Conservation (phyloP, 2,797 vertebrate genomes). For the Falco biarmicus region DNA sequence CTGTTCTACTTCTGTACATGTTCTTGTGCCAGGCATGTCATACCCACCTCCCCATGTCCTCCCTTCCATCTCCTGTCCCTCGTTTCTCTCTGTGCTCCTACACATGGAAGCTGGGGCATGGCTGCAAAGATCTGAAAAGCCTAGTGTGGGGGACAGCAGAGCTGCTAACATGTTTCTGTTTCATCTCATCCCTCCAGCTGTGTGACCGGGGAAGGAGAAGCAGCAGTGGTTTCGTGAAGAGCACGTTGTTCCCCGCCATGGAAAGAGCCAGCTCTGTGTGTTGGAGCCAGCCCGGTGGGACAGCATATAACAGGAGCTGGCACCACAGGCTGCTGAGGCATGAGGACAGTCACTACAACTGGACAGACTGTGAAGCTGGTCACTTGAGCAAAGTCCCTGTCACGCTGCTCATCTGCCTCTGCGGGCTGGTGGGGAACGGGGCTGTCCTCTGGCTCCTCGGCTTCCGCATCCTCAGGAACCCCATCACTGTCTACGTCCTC, state of each 20-base stretch:
- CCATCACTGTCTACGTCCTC: not conserved
- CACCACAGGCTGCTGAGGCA: not conserved
- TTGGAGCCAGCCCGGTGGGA: not conserved
- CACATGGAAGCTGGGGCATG: fast-evolving
- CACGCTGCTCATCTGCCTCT: not conserved
- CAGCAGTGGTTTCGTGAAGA: not conserved
- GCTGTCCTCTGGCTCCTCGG: not conserved
- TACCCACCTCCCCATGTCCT: not conserved
- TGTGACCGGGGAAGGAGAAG: not conserved
- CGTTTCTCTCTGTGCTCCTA: not conserved
- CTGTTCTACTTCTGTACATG: not conserved
- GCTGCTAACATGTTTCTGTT: not conserved
- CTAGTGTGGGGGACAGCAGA: not conserved
- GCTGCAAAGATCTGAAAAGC: not conserved
- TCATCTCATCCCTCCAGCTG: not conserved
- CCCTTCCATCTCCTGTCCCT: not conserved
- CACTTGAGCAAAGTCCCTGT: not conserved
- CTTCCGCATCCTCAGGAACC: not conserved
- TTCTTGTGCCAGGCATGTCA: not conserved
- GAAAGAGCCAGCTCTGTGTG: not conserved
- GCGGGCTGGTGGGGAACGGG: slow-evolving; percentile 3
- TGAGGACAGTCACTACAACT: not conserved
- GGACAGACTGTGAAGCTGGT: not conserved
- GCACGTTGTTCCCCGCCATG: not conserved
- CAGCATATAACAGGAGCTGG: not conserved